These are phyloP conservation scores for Chaunax sp. DNA, from an alignment of 2,797 vertebrate species.

Conservation along the genomic window DNA sequence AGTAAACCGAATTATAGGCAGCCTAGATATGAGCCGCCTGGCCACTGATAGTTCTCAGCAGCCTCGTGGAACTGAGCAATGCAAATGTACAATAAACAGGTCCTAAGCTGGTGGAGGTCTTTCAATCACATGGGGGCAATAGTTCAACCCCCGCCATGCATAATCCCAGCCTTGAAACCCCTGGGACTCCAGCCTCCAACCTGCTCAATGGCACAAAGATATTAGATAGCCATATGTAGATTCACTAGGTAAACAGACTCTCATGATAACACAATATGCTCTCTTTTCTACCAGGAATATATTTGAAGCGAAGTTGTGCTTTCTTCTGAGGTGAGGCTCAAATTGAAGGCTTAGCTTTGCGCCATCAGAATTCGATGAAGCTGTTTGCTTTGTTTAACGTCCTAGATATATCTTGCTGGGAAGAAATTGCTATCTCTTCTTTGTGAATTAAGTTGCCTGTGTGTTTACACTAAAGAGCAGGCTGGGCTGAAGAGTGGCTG, in stretches of 20 bases:
- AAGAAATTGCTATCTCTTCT: conserved; percentile 82
- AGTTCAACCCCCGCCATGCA: conserved; percentile 85
- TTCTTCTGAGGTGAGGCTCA: conserved; percentile 68
- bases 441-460: conserved; percentile 72
- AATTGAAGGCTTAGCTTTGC: conserved; percentile 81
- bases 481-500: conserved; percentile 40
- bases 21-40: conserved; percentile 74
- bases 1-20: conserved; percentile 77
- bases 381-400: conserved; percentile 86
- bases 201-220: conserved; percentile 82
- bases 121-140: conserved; percentile 86
- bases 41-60: conserved; percentile 76
- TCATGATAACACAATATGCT: conserved; percentile 76
- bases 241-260: conserved; percentile 83
- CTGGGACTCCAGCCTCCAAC: conserved; percentile 76
- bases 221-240: conserved; percentile 88
- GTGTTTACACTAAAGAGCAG: conserved; percentile 75
- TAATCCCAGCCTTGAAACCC: conserved; percentile 83
- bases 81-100: conserved; percentile 88
- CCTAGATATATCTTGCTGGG: conserved; percentile 78
- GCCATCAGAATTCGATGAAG: conserved; percentile 75
- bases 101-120: conserved; percentile 82
- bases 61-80: conserved; percentile 80
- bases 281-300: conserved; percentile 77
- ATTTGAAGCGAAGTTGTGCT: conserved; percentile 75